Evolutionary conservation across 2,888 invertebrate species (phyloP), one percentile per base, ranked within the genome.

Genomic region (Hydriomena furcata): DNA sequence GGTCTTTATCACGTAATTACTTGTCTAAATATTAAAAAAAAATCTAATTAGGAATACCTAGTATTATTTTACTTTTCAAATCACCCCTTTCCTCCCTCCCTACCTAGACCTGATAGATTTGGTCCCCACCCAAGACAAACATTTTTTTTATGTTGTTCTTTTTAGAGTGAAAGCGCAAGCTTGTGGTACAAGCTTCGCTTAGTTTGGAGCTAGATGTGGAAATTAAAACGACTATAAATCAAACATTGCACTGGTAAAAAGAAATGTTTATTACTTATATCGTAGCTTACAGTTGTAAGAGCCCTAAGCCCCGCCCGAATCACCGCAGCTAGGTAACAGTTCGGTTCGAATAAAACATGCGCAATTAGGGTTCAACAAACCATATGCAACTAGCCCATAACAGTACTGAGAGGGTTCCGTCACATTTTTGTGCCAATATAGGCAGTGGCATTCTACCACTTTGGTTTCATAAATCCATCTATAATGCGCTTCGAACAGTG

Each of bases 371-470:
- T 49, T 60, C 59, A 63, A 65, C 55, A 61, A 55, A 66, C 56
- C 63, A 60, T 52, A 34, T 66, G 69, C 68, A 64, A 68, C 81
- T 82, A 82, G 81, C 81, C 82, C 81, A 80, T 77, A 53, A 46
- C 63, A 65, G 65, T 38, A 31, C 54, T 65, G 67, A 58, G 50
- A 76, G 76, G 81, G 81, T 80, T 82, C 81, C 76, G 66, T 68
- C 79, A 49, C 76, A 68, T 53, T 43, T 41, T 52, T 42, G 34
- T 42, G 58, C 60, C 67, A 17, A 38, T 37, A 31, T 7, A 25
- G 52, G 47, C 52, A 35, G 37, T 27, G 52, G 52, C 24, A 42
- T 35, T 42, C 28, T 6, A 47, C 52, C 52, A 35, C 42, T 31
- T 40, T 52, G 55, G 55, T 58, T 47, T 27, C 25, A 48, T 36